Evolutionary conservation across 2,888 invertebrate species (phyloP).

Genomic region (Tachina grossa): DNA sequence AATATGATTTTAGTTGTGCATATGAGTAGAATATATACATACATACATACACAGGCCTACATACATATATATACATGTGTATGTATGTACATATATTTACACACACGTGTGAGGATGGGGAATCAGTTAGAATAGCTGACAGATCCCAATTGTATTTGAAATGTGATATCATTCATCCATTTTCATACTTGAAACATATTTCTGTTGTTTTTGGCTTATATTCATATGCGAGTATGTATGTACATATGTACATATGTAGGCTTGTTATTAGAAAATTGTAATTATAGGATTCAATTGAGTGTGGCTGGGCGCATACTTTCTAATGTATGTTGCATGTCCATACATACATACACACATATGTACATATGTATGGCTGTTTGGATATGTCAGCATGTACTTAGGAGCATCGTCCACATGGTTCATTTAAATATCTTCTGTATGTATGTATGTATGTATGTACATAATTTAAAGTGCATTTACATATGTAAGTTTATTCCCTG

Average conservation of each 20-base stretch:
- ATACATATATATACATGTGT: not conserved
- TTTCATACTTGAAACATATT: conserved; percentile 76
- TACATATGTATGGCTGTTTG: not conserved
- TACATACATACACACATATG: not conserved
- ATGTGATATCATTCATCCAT: conserved; percentile 76
- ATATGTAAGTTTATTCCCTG: too few species aligned
- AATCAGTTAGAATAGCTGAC: conserved; percentile 73
- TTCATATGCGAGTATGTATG: too few species aligned
- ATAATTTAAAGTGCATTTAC: too few species aligned
- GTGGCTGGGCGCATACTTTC: conserved; percentile 47
- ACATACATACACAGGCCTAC: too few species aligned
- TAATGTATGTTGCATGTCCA: not conserved
- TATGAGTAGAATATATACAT: not conserved
- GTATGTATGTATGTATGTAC: not conserved
- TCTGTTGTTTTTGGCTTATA: conserved; percentile 34
- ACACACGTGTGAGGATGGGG: conserved; percentile 8
- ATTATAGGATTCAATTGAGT: conserved; percentile 43
- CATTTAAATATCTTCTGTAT: not conserved
- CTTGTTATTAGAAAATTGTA: conserved; percentile 18
- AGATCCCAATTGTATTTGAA: conserved; percentile 79
- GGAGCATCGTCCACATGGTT: too few species aligned
- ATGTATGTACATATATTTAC: not conserved
- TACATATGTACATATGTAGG: not conserved
- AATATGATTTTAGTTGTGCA: conserved; percentile 47
- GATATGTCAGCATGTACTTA: not conserved